Conservation (phyloP, 2,888 invertebrate species). For the Stegana nigrithorax region DNA sequence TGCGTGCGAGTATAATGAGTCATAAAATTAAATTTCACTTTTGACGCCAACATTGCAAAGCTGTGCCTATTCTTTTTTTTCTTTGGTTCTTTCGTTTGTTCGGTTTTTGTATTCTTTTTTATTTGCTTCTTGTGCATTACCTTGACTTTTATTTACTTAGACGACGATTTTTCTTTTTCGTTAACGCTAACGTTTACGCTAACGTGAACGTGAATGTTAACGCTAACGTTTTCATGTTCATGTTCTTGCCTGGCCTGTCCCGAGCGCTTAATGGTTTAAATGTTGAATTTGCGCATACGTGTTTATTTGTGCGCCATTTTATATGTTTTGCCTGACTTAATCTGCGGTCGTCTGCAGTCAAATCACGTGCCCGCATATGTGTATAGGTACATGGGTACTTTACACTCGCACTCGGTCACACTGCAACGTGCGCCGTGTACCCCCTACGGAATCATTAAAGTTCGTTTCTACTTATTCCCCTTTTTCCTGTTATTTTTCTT, state of each 20-base stretch:
- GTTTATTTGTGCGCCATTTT: background rate
- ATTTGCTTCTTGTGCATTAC: too few species aligned
- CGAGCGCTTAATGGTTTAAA: constrained; percentile 14
- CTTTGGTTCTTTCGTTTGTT: background rate
- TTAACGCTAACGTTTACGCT: background rate
- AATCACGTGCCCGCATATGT: constrained; percentile 34
- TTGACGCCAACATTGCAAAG: constrained; percentile 9
- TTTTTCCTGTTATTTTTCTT: too few species aligned
- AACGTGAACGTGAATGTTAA: too few species aligned
- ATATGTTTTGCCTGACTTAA: constrained; percentile 17
- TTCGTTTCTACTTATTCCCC: too few species aligned
- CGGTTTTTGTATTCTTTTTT: background rate
- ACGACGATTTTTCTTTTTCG: background rate
- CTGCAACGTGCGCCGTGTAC: too few species aligned
- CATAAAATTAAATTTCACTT: constrained; percentile 49
- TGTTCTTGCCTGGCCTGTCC: background rate
- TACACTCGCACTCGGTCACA: too few species aligned
- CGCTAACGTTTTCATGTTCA: background rate
- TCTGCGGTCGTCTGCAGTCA: constrained; percentile 34
- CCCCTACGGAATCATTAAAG: too few species aligned
- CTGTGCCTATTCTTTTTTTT: background rate
- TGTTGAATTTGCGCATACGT: constrained; percentile 18
- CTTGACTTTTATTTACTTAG: background rate
- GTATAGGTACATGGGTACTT: background rate
- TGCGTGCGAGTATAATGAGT: constrained; percentile 49